phyloP scores from a whole-genome alignment of 2,888 invertebrate genomes.

The Pseudoips prasinana region DNA sequence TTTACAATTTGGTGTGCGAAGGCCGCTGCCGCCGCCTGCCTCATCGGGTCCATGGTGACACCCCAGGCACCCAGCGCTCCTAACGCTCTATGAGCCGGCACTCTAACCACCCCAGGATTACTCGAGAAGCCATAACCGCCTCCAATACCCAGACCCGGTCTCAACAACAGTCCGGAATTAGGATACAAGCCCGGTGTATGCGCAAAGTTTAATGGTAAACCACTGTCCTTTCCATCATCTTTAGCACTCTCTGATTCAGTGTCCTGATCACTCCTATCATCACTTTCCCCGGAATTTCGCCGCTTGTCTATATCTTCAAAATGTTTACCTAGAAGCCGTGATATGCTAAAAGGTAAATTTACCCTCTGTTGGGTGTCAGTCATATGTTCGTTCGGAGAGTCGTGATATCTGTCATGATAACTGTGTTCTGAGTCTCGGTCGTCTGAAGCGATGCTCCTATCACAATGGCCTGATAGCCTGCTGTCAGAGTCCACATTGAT shows the following conservation, averaged over 20 bases:
- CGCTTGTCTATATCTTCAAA: conserved; percentile 84
- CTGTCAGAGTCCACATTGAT: conserved; percentile 86
- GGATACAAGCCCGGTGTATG: conserved; percentile 68
- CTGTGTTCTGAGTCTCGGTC: conserved; percentile 80
- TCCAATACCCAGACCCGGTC: conserved; percentile 73
- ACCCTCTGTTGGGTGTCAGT: conserved; percentile 78
- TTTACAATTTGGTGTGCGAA: conserved; percentile 92
- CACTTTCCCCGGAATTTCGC: conserved; percentile 75
- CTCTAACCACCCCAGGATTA: conserved; percentile 90
- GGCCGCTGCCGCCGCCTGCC: conserved; percentile 86
- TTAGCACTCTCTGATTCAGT: conserved; percentile 77
- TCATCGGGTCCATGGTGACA: conserved; percentile 84
- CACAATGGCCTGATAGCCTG: conserved; percentile 78
- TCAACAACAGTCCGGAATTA: conserved; percentile 63
- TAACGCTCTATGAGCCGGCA: conserved; percentile 88
- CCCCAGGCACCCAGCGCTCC: conserved; percentile 80
- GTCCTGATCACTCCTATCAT: conserved; percentile 75
- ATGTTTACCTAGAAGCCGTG: conserved; percentile 89
- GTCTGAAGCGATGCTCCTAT: conserved; percentile 80
- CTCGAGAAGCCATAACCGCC: conserved; percentile 80
- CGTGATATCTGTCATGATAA: conserved; percentile 68
- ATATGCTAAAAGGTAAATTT: conserved; percentile 90
- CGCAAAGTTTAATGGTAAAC: conserved; percentile 65
- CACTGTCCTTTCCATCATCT: conserved; percentile 65
- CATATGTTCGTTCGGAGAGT: conserved; percentile 77